Evolutionary conservation across 2,888 invertebrate species (phyloP).

Genomic region (Epinotia nisella): DNA sequence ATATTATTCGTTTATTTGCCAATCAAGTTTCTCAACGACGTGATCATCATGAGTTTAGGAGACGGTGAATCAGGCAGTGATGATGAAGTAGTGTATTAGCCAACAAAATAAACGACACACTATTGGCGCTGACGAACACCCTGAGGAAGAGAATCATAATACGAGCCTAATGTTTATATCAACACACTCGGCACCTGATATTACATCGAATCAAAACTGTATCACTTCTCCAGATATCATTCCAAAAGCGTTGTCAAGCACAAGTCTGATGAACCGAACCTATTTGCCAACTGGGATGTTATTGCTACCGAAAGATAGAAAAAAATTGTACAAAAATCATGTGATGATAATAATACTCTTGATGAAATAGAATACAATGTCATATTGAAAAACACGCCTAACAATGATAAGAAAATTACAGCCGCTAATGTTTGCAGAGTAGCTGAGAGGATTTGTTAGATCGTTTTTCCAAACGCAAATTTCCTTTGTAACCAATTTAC

Average conservation of each 20-base stretch:
- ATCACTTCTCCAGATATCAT: slow-evolving; percentile 44
- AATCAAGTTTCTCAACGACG: slow-evolving; percentile 11
- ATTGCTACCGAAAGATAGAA: too few species aligned
- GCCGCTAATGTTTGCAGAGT: slow-evolving; percentile 30
- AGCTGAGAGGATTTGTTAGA: too few species aligned
- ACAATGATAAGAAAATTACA: slow-evolving; percentile 27
- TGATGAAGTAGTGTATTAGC: slow-evolving; percentile 62
- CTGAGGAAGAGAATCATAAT: slow-evolving; percentile 49
- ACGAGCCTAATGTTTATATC: slow-evolving; percentile 66
- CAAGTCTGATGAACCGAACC: slow-evolving; percentile 40
- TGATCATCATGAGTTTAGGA: slow-evolving; percentile 30
- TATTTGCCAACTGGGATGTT: too few species aligned
- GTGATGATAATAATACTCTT: slow-evolving; percentile 68
- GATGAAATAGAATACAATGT: slow-evolving; percentile 66
- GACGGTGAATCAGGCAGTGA: slow-evolving; percentile 52
- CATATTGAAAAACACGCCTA: slow-evolving; percentile 63
- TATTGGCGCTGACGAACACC: slow-evolving; percentile 40
- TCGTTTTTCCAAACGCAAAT: too few species aligned
- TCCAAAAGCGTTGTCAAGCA: slow-evolving; percentile 43
- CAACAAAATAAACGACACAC: slow-evolving; percentile 50
- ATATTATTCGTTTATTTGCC: slow-evolving; percentile 32
- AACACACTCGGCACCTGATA: slow-evolving; percentile 68
- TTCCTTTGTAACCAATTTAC: too few species aligned
- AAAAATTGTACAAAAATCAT: too few species aligned
- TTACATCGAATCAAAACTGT: slow-evolving; percentile 48